These are phyloP conservation scores for Galeopterus variegatus DNA, from an alignment of 2,113 vertebrate species.

Conservation along the genomic window DNA sequence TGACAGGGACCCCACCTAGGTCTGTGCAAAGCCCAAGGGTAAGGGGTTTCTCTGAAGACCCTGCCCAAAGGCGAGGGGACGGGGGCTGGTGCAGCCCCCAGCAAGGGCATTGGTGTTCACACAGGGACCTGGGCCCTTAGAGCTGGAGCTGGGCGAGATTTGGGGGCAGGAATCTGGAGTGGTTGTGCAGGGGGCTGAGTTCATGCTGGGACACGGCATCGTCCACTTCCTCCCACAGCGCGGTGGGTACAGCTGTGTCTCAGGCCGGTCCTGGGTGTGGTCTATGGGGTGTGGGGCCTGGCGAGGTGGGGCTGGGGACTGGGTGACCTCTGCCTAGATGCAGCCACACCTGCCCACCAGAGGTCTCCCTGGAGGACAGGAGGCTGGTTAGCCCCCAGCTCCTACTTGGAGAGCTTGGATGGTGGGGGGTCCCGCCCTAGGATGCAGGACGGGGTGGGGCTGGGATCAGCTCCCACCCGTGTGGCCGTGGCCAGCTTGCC, in stretches of 20 bases:
- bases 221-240: accelerated
- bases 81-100: not conserved
- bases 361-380: not conserved
- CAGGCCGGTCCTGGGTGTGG: too few species aligned
- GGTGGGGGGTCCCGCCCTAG: not conserved
- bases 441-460: not conserved
- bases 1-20: too few species aligned
- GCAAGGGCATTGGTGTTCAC: accelerated
- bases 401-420: not conserved
- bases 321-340: too few species aligned
- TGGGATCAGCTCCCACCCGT: accelerated
- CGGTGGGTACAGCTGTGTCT: too few species aligned
- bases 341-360: too few species aligned
- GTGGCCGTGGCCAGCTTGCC: accelerated
- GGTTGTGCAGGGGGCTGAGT: not conserved
- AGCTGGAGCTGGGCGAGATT: accelerated
- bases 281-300: too few species aligned
- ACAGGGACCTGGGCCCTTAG: too few species aligned
- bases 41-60: not conserved
- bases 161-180: accelerated
- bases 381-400: not conserved
- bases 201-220: accelerated
- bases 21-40: too few species aligned
- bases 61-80: not conserved
- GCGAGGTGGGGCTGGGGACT: not conserved